Conservation (phyloP, 1,140 invertebrate species). For the Heliconius congener region DNA sequence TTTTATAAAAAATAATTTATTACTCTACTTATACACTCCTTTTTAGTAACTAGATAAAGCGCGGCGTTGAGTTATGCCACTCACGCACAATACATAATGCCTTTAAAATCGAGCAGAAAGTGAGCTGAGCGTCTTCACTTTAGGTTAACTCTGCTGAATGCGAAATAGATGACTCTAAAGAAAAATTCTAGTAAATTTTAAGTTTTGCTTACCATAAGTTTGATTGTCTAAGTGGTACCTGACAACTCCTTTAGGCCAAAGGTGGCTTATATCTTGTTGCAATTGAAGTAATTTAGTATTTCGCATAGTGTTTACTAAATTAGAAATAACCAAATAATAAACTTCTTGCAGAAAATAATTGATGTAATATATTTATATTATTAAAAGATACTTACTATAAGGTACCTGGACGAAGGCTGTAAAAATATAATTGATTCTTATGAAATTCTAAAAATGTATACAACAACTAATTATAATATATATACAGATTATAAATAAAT, state of each 20-base stretch:
- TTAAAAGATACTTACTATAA: conserved; percentile 21
- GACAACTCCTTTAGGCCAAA: conserved; percentile 49
- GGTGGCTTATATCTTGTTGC: conserved; percentile 28
- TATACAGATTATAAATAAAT: too few relatives aligned
- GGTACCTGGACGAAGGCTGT: conserved; percentile 24
- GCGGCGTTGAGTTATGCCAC: too few relatives aligned
- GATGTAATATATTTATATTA: background rate
- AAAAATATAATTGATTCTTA: background rate
- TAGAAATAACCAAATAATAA: background rate
- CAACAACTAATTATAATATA: background rate
- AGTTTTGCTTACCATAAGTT: conserved; percentile 50
- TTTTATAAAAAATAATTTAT: too few relatives aligned
- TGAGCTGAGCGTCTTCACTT: too few relatives aligned
- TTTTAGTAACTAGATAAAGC: too few relatives aligned
- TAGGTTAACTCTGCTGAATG: too few relatives aligned
- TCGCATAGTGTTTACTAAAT: conserved; percentile 17
- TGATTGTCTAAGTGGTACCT: conserved; percentile 50
- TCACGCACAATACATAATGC: too few relatives aligned
- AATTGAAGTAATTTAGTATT: conserved; percentile 21
- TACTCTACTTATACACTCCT: too few relatives aligned
- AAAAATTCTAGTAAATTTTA: background rate
- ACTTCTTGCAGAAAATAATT: too few relatives aligned
- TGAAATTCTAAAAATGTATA: background rate
- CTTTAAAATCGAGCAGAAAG: too few relatives aligned
- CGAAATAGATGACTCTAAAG: background rate